Base-by-base conservation (phyloP, 2,113 vertebrate species). In the Cyphomyrus discorhynchus region DNA sequence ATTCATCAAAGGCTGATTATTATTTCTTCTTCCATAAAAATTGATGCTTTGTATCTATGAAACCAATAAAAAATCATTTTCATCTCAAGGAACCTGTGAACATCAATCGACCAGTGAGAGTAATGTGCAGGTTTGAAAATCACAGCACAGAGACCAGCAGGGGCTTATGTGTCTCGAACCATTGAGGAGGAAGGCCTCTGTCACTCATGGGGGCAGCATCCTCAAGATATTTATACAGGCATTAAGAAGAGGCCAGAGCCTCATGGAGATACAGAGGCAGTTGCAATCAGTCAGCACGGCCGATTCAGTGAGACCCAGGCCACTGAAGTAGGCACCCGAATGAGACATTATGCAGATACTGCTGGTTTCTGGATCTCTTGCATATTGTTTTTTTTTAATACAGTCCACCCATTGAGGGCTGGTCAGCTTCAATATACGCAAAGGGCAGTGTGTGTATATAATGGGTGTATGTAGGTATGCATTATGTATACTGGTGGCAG, bases 361-460 rank as follows among this genome's bases (percentile, higher is more conserved):
- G 77, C 90, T 58, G 89, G 84, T 74, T 92, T 90, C 85, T 84
- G 88, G 90, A 56, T 90, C 58, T 91, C 92, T 35, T 89, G 89
- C 24, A 92, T 93, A 93, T 82, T 87, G 70, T 21, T 56, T 15
- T 50, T 53, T 19, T 93, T 83, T 83, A 45, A 84, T 46, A 52
- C 90, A 49, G 90, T 92, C 45, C 92, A 94, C 87, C 82, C 92
- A 66, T 62, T 87, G 24, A 91, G 56, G 83, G 84, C 90, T 91
- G 91, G 77, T 91, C 85, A 90, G 86, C 91, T 92, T 91, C 85
- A 91, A 91, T 93, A 90, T 92, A 87, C 89, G 42, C 90, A 91
- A 84, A 90, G 83, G 91, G 92, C 52, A 89, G 90, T 90, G 77
- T 91, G 90, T 80, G 88, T 66, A 19, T 89, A 90, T 93, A 82